Conservation (phyloP, 1,140 invertebrate species). For the Drusus annulatus region DNA sequence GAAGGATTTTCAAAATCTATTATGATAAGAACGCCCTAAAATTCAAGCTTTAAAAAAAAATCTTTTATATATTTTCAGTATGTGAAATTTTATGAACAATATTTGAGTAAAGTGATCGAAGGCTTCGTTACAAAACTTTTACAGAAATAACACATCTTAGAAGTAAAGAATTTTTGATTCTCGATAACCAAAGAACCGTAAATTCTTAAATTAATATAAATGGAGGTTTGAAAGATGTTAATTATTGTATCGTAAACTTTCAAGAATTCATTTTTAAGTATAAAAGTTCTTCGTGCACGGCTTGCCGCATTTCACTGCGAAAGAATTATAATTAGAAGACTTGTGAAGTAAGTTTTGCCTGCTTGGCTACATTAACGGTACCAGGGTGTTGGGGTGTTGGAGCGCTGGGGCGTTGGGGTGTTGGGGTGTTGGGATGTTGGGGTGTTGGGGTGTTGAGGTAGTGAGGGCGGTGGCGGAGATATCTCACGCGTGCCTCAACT, state of each 20-base stretch:
- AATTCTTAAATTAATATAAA: too few relatives aligned
- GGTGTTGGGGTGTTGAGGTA: too few relatives aligned
- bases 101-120: too few relatives aligned
- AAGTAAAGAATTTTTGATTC: too few relatives aligned
- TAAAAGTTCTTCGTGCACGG: not conserved
- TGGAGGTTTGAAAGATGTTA: too few relatives aligned
- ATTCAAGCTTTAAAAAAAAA: not conserved
- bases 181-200: too few relatives aligned
- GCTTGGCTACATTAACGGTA: constrained; percentile 30
- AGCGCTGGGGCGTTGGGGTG: too few relatives aligned
- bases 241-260: too few relatives aligned
- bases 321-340: constrained; percentile 13
- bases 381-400: not conserved
- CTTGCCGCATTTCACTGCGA: not conserved
- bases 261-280: not conserved
- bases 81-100: too few relatives aligned
- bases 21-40: not conserved
- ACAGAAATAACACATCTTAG: too few relatives aligned
- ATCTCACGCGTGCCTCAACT: constrained; percentile 45
- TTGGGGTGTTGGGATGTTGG: too few relatives aligned
- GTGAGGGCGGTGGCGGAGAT: constrained; percentile 14
- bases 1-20: not conserved
- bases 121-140: too few relatives aligned
- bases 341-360: constrained; percentile 16
- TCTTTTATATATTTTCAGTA: not conserved